phyloP scores from a whole-genome alignment of 2,888 invertebrate species.

The Calameuta idolon region DNA sequence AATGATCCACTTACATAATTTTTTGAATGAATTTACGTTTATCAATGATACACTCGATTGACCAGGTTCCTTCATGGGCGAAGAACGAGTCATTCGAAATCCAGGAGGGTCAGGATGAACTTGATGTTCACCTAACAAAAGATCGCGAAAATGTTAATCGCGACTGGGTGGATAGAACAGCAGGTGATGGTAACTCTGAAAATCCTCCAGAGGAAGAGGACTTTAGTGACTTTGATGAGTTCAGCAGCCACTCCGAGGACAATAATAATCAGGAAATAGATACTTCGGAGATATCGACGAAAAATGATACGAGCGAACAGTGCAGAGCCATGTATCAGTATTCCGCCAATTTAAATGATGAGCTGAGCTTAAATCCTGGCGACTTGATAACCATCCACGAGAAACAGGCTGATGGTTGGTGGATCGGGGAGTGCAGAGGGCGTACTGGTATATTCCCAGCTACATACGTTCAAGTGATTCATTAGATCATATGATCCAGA shows the following conservation, averaged over 20 bases:
- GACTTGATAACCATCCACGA: slow-evolving; percentile 90
- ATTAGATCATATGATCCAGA: slow-evolving; percentile 31
- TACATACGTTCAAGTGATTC: slow-evolving; percentile 90
- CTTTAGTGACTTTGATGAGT: slow-evolving; percentile 80
- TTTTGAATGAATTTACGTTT: background rate
- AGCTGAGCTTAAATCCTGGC: slow-evolving; percentile 78
- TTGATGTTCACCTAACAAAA: slow-evolving; percentile 51
- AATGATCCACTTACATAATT: background rate
- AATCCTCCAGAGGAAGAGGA: slow-evolving; percentile 76
- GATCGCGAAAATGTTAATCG: slow-evolving; percentile 60
- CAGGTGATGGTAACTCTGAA: slow-evolving; percentile 83
- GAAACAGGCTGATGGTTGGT: slow-evolving; percentile 95
- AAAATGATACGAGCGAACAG: slow-evolving; percentile 57
- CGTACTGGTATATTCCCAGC: slow-evolving; percentile 93
- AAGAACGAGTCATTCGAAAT: slow-evolving; percentile 73
- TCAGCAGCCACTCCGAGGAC: slow-evolving; percentile 61
- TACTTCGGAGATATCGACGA: slow-evolving; percentile 35
- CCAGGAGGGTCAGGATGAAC: slow-evolving; percentile 58
- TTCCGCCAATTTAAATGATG: slow-evolving; percentile 88
- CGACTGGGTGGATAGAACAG: slow-evolving; percentile 81
- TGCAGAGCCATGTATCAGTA: slow-evolving; percentile 91
- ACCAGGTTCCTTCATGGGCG: slow-evolving; percentile 81
- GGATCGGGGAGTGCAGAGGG: slow-evolving; percentile 90
- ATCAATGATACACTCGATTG: background rate
- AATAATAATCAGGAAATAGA: slow-evolving; percentile 67